A percentile compares a stretch with the other conserved stretches of the same genome.
Conservation (phyloP, 2,888 invertebrate genomes). For the Chouioia cunea region DNA sequence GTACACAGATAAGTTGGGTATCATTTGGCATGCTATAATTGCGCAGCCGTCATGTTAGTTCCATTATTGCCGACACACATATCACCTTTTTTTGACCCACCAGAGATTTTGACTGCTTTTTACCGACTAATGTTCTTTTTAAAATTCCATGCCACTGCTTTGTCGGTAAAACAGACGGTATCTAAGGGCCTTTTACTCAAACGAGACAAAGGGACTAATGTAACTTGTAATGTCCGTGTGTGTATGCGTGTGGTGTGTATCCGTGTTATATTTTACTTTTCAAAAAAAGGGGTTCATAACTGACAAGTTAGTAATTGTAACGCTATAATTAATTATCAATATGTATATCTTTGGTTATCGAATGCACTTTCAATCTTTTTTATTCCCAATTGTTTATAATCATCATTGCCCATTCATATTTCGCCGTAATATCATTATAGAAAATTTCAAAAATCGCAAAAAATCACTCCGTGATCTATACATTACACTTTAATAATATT, state of each 20-base stretch:
- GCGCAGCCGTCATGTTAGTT: background rate
- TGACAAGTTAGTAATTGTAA: slow-evolving; percentile 10
- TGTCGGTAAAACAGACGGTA: background rate
- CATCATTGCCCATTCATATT: background rate
- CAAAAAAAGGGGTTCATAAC: slow-evolving; percentile 29
- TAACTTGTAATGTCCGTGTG: slow-evolving; percentile 1
- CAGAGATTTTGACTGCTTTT: background rate
- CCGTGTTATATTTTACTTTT: background rate
- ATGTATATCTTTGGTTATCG: background rate
- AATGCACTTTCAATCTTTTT: background rate
- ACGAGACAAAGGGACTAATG: slow-evolving; percentile 6
- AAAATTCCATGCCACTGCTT: background rate
- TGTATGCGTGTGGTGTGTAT: slow-evolving; percentile 3
- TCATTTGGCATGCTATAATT: slow-evolving; percentile 12
- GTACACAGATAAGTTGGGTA: slow-evolving; percentile 30
- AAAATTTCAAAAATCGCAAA: slow-evolving; percentile 24
- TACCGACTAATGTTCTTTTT: background rate
- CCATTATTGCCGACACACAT: slow-evolving; percentile 1
- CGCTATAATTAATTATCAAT: slow-evolving; percentile 12
- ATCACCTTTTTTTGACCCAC: background rate
- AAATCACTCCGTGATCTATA: slow-evolving; percentile 13
- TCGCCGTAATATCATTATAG: slow-evolving; percentile 1
- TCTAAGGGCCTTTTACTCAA: slow-evolving; percentile 1
- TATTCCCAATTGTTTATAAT: background rate
- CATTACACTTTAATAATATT: slow-evolving; percentile 17